A percentile compares a stretch with the other conserved stretches of the same genome.
phyloP scores from a whole-genome alignment of 1,140 invertebrate species.

The Drosophila equinoxialis region DNA sequence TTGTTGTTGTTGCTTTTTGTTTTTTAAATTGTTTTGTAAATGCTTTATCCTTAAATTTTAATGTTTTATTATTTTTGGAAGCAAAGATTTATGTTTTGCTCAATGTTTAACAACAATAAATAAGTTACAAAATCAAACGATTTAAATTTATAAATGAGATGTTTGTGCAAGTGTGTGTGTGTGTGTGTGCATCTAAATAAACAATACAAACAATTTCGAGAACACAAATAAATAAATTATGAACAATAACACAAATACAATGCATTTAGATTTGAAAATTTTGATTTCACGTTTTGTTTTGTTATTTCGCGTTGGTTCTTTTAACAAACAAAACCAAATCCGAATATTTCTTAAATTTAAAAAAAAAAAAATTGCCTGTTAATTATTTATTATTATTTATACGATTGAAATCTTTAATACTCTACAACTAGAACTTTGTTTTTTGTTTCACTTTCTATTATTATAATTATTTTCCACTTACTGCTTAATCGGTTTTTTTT shows the following conservation, averaged over 20 bases:
- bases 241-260: not conserved
- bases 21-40: constrained; percentile 28
- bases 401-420: constrained; percentile 53
- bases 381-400: constrained; percentile 58
- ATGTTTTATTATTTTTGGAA: constrained; percentile 41
- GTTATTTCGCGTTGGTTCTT: constrained; percentile 29
- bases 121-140: constrained; percentile 32
- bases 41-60: constrained; percentile 44
- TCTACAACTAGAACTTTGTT: constrained; percentile 53
- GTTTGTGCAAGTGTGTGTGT: not conserved
- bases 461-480: constrained; percentile 7
- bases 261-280: constrained; percentile 22
- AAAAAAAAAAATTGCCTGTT: constrained; percentile 21
- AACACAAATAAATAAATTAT: constrained; percentile 39
- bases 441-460: constrained; percentile 34
- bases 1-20: constrained; percentile 6
- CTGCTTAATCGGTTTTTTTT: not conserved
- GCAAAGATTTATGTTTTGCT: constrained; percentile 50
- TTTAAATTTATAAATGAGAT: constrained; percentile 38
- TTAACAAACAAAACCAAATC: constrained; percentile 43
- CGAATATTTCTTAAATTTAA: constrained; percentile 28
- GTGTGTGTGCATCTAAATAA: constrained; percentile 25
- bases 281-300: constrained; percentile 3
- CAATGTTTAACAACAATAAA: constrained; percentile 45
- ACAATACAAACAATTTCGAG: constrained; percentile 45